Conservation (phyloP, 2,797 vertebrate genomes). For the Acropternis orthonyx region DNA sequence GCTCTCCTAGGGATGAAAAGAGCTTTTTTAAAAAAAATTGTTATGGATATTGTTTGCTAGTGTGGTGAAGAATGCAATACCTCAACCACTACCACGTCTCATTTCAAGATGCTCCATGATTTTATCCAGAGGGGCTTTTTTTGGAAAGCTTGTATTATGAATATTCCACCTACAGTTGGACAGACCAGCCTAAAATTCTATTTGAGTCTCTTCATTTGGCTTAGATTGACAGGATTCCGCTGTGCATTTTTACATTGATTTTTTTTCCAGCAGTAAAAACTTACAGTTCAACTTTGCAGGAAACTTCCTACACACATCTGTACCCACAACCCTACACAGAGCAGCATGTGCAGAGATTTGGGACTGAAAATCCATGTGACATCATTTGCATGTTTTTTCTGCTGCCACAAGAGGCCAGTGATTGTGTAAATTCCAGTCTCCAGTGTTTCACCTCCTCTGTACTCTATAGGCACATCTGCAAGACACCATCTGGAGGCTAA, state of each 20-base stretch:
- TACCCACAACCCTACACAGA: background rate
- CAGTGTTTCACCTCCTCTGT: background rate
- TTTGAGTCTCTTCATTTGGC: background rate
- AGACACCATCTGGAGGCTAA: constrained; percentile 22
- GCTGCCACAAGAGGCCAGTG: constrained; percentile 19
- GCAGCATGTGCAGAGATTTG: background rate
- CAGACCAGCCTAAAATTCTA: background rate
- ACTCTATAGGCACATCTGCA: background rate
- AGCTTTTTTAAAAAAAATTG: background rate
- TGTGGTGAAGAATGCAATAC: background rate
- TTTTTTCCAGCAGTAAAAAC: background rate
- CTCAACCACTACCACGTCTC: background rate
- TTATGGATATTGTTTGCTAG: background rate
- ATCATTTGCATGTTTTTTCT: background rate
- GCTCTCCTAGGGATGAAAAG: background rate
- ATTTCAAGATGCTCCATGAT: background rate
- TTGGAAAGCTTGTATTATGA: background rate
- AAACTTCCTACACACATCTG: background rate
- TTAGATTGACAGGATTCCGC: background rate
- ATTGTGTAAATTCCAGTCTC: background rate
- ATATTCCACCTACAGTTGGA: background rate
- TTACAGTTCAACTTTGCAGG: background rate
- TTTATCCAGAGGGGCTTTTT: background rate
- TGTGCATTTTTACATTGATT: background rate
- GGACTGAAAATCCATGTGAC: background rate